Conservation (phyloP, 2,888 invertebrate species). For the Choristoneura rosaceana region DNA sequence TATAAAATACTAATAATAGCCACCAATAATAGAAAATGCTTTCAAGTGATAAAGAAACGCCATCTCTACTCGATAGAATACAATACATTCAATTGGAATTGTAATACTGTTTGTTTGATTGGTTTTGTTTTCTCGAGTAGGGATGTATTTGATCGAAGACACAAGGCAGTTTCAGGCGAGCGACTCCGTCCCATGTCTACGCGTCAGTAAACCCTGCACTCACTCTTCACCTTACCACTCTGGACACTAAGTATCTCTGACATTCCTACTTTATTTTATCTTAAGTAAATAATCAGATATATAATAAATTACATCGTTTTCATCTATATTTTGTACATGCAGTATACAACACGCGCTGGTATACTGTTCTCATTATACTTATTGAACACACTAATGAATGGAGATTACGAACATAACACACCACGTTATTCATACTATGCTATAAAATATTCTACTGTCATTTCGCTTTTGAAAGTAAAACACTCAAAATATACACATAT, state of each 20-base stretch:
- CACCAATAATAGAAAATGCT: conserved; percentile 36
- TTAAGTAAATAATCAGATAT: conserved; percentile 39
- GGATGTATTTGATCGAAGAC: conserved; percentile 32
- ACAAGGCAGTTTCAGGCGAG: conserved; percentile 25
- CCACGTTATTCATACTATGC: conserved; percentile 33
- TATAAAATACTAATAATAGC: conserved; percentile 43
- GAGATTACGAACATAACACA: conserved; percentile 52
- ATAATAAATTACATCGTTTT: conserved; percentile 36
- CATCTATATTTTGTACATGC: conserved; percentile 69
- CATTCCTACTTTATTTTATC: conserved; percentile 28
- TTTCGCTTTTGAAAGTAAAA: conserved; percentile 57
- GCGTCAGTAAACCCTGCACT: conserved; percentile 4
- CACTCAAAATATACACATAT: conserved; percentile 66
- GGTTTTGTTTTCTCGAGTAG: conserved; percentile 23
- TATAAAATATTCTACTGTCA: conserved; percentile 26
- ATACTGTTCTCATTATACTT: conserved; percentile 49
- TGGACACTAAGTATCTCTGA: conserved; percentile 32
- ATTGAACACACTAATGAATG: conserved; percentile 60
- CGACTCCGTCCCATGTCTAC: conserved; percentile 17
- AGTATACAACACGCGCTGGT: conserved; percentile 55
- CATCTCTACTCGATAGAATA: conserved; percentile 33
- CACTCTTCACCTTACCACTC: conserved; percentile 18
- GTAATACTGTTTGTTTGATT: conserved; percentile 39
- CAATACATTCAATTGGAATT: conserved; percentile 33
- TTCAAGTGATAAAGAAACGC: conserved; percentile 26